These are phyloP conservation scores for Tyrannus savana DNA, from an alignment of 2,113 vertebrate species.

Conservation along the genomic window DNA sequence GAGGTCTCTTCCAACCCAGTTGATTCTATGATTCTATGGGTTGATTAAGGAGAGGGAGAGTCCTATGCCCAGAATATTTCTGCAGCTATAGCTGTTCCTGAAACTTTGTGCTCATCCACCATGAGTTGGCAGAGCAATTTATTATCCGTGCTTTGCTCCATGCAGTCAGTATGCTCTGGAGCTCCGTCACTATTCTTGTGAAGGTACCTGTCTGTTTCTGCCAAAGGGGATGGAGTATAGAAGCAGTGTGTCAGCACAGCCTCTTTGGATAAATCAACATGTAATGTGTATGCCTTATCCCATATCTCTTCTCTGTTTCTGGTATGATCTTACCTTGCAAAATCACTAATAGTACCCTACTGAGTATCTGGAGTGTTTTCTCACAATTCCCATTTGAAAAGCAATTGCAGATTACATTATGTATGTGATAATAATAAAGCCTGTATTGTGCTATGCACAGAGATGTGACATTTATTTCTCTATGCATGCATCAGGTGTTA, in stretches of 20 bases:
- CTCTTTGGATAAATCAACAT: background rate
- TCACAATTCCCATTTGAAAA: background rate
- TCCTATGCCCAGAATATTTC: background rate
- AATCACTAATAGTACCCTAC: background rate
- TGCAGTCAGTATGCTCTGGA: background rate
- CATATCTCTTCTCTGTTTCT: background rate
- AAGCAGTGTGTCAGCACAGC: background rate
- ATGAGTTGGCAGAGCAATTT: background rate
- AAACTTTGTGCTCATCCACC: background rate
- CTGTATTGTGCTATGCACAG: background rate
- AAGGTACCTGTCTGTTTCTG: background rate
- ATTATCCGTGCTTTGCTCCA: background rate
- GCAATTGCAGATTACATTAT: background rate
- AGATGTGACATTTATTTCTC: background rate
- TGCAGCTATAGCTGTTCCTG: background rate
- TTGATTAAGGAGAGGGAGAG: background rate
- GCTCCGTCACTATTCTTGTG: background rate
- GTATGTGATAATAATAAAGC: background rate
- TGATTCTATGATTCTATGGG: too few species aligned
- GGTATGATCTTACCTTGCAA: background rate
- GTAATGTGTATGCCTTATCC: background rate
- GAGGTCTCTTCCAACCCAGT: too few species aligned
- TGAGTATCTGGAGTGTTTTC: background rate
- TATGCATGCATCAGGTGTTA: background rate
- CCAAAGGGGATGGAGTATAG: background rate